Conservation (phyloP, 2,888 invertebrate species). For the Antitype chi region DNA sequence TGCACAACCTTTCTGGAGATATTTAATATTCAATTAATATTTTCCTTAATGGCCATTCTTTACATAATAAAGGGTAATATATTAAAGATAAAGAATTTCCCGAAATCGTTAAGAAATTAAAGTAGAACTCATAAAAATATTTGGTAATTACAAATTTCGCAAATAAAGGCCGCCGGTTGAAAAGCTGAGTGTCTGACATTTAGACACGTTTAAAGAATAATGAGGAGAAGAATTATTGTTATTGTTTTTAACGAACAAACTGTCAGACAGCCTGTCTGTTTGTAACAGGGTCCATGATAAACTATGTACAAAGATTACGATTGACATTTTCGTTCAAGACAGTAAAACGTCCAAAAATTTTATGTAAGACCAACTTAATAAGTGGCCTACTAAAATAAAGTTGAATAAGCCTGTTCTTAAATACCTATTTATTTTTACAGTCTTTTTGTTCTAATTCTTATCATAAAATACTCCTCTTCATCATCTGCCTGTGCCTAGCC, state of each 20-base stretch:
- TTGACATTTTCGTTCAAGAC: slow-evolving; percentile 35
- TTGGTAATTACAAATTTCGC: slow-evolving; percentile 49
- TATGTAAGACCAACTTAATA: slow-evolving; percentile 4
- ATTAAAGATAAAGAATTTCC: slow-evolving; percentile 27
- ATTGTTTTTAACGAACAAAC: slow-evolving; percentile 42
- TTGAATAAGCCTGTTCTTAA: not conserved
- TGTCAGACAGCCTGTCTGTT: slow-evolving; percentile 16
- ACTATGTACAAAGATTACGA: slow-evolving; percentile 21
- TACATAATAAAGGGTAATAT: not conserved
- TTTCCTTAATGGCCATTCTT: slow-evolving; percentile 9
- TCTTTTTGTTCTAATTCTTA: not conserved
- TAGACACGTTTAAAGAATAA: slow-evolving; percentile 40
- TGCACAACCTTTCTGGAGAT: no score
- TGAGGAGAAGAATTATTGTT: slow-evolving; percentile 34
- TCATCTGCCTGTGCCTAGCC: not conserved
- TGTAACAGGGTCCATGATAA: slow-evolving; percentile 23
- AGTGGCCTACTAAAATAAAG: slow-evolving; percentile 15
- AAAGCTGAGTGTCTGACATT: slow-evolving; percentile 49
- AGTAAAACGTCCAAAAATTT: slow-evolving; percentile 1
- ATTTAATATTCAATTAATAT: slow-evolving; percentile 14
- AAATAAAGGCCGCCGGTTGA: slow-evolving; percentile 36
- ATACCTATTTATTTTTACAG: not conserved
- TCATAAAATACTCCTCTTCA: not conserved
- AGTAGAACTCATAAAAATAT: slow-evolving; percentile 23
- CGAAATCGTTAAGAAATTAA: slow-evolving; percentile 10